Evolutionary conservation across 2,113 vertebrate genomes (phyloP).

Genomic region (Ophthalmolycus amberensis): DNA sequence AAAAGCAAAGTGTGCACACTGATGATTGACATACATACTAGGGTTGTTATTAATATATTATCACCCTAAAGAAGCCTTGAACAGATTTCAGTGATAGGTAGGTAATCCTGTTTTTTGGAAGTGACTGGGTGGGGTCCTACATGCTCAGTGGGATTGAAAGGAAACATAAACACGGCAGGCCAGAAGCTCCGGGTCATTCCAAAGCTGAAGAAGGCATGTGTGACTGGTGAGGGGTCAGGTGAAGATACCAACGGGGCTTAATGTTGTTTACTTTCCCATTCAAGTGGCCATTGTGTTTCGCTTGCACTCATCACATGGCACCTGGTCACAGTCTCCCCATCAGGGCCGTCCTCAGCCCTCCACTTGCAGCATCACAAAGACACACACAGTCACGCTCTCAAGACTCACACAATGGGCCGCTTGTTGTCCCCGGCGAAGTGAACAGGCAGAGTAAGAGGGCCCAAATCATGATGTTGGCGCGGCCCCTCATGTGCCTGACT

Average conservation of each 20-base stretch:
- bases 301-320: constrained; percentile 71
- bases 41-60: neutral
- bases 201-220: neutral
- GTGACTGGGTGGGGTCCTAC: neutral
- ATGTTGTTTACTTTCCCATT: constrained; percentile 64
- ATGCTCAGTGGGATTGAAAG: neutral
- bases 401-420: constrained; percentile 60
- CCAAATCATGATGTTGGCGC: constrained; percentile 36
- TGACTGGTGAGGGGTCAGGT: constrained; percentile 8
- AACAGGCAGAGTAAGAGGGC: constrained; percentile 55
- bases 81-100: neutral
- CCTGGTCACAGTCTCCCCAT: constrained; percentile 74
- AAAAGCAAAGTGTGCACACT: neutral
- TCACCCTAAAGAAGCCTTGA: neutral
- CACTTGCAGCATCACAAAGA: constrained; percentile 45
- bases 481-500: constrained; percentile 28
- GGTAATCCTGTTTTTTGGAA: constrained; percentile 2
- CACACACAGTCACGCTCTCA: constrained; percentile 37
- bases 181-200: neutral
- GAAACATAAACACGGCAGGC: neutral
- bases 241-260: constrained; percentile 27
- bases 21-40: neutral
- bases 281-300: constrained; percentile 66
- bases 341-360: constrained; percentile 51
- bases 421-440: constrained; percentile 58